Base-by-base conservation (phyloP, 2,797 vertebrate species). In the Chiloscyllium punctatum region DNA sequence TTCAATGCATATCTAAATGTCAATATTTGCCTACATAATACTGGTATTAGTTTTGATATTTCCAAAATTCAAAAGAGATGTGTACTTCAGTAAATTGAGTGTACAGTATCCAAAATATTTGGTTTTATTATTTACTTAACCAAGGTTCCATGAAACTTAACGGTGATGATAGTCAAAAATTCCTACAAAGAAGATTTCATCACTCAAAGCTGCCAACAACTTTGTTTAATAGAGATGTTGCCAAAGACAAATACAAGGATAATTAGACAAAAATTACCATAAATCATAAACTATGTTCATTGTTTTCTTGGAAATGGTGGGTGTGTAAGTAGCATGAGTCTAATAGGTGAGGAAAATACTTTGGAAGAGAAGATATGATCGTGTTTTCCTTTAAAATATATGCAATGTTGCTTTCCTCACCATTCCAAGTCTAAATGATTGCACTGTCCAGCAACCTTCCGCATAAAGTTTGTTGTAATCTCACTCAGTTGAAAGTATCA, bases 71-170 rank as follows among this genome's bases (percentile, higher is more conserved):
- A 18, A 92, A 92, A 68, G 5, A 37, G n/a, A 42, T 23, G 23
- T 15, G 82, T 48, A 25, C 6, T 48, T 23, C 18, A 25, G 6
- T 84, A 42, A n/a, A 30, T 84, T 33, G 27, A 9, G 27, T 74
- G 72, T 74, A 6, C 48, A 48, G 82, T 9, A 23, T 23, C 8
- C n/a, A 92, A 8, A 42, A 33, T 57, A 62, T 57, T 91, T 69
- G 90, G 23, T 37, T 66, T 91, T 66, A 91, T 69, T 69, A 66
- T 69, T 62, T 62, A 11, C 62, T 62, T 92, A 66, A 18, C n/a
- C 27, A 23, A 92, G n/a, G n/a, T 69, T 92, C 90, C 62, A 42
- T 92, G 68, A 92, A 92, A 42, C 66, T 69, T 21, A 92, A 92
- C 37, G 33, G 37, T 69, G 69, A 68, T 68, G n/a, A n/a, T 92